Base-by-base conservation (phyloP, 2,888 invertebrate genomes). In the Brenthis hecate region DNA sequence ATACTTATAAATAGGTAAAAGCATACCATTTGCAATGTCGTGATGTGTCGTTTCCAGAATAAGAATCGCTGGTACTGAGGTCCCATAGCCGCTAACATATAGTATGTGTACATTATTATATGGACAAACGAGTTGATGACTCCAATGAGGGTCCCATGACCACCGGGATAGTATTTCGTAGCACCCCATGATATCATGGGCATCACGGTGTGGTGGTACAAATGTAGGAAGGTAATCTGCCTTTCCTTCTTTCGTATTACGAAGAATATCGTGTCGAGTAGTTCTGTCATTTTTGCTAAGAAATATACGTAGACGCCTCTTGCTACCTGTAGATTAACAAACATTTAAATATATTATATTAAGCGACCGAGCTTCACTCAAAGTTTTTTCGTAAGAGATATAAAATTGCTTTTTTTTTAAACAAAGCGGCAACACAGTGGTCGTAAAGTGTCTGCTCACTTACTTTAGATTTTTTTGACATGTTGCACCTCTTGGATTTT, bases 181-280 rank as follows among this genome's bases (percentile, higher is more conserved):
- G 96, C 96, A 57, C 97, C 97, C 98, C 98, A 99, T 65, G 97
- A 97, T 78, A 97, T 96, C 94, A 98, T 94, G 1, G 98, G 98
- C 98, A 99, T 99, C 56, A 98, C 96, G 0, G 98, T 97, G 83
- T 99, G 98, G 85, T 99, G 99, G 82, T 98, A 98, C 78, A 98
- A 94, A 81, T 99, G 98, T 65, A 99, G 94, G 84, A 97, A 97
- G 0, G 97, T 96, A 63, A 98, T 95, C 89, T 99, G 98, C 8
- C 95, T 94, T 74, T 97, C 95, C 81, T 98, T 98, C 92, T 99
- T 99, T 65, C 98, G 94, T 78, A 98, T 93, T 19, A 98, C 97
- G 89, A 99, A 99, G 94, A 98, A 98, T 28, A 98, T 95, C 0
- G 98, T 98, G 82, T 98, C 98, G 63, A 98, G 93, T 4, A 98